Conservation (phyloP, 2,797 vertebrate genomes). For the Eulemur albifrons region DNA sequence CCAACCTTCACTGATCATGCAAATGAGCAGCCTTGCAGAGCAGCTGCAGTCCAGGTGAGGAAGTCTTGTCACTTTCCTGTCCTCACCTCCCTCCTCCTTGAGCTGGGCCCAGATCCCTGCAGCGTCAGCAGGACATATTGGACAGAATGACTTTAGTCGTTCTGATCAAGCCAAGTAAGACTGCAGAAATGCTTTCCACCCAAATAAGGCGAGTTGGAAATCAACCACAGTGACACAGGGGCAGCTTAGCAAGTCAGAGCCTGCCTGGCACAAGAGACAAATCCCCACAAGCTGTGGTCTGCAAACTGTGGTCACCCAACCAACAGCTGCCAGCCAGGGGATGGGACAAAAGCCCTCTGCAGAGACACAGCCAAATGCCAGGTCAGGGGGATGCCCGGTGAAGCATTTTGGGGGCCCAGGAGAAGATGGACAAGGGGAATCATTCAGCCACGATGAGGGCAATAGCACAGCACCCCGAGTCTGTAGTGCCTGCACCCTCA, state of each 20-base stretch:
- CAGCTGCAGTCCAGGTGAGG: not conserved
- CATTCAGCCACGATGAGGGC: not conserved
- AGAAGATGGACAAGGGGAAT: not conserved
- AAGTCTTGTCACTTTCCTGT: not conserved
- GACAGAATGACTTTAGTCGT: not conserved
- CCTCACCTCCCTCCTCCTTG: not conserved
- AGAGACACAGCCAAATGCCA: not conserved
- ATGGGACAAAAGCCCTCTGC: not conserved
- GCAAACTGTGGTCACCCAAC: not conserved
- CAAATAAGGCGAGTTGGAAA: not conserved
- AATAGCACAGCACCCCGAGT: not conserved
- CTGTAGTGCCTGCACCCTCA: accelerated
- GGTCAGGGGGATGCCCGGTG: not conserved
- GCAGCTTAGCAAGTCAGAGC: not conserved
- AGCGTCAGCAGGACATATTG: accelerated
- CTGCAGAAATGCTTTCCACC: not conserved
- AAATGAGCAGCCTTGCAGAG: not conserved
- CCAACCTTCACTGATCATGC: not conserved
- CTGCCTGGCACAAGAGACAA: not conserved
- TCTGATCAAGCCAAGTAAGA: not conserved
- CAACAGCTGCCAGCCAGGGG: not conserved
- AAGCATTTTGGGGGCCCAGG: not conserved
- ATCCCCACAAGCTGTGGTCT: not conserved
- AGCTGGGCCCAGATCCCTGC: not conserved
- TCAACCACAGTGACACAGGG: not conserved